Evolutionary conservation across 1,140 invertebrate genomes (phyloP).

Genomic region (Piezodorus guildinii): DNA sequence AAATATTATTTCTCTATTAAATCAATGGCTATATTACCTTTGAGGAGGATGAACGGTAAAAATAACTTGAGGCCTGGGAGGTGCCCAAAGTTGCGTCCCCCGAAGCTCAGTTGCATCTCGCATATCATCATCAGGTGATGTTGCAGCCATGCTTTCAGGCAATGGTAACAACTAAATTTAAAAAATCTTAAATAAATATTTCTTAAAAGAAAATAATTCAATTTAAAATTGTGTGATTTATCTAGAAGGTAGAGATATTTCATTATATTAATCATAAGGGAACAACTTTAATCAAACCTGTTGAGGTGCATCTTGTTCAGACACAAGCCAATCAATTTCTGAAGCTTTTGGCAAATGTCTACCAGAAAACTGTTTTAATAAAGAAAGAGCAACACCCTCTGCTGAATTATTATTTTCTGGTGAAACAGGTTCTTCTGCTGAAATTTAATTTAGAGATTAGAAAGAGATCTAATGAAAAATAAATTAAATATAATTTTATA

Average conservation of each 20-base stretch:
- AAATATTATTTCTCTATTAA: neutral
- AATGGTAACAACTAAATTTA: constrained; percentile 50
- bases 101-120: constrained; percentile 44
- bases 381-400: constrained; percentile 63
- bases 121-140: constrained; percentile 43
- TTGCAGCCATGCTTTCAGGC: constrained; percentile 54
- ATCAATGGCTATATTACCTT: constrained; percentile 43
- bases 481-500: neutral
- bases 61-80: constrained; percentile 72
- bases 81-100: constrained; percentile 73
- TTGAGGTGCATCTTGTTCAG: constrained; percentile 67
- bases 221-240: too few species aligned
- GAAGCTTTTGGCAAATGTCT: constrained; percentile 65
- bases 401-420: constrained; percentile 45
- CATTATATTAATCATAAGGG: neutral
- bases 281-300: constrained; percentile 33
- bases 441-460: neutral
- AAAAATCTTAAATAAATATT: neutral
- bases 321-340: constrained; percentile 72
- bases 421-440: neutral
- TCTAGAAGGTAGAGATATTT: neutral
- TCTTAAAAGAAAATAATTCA: neutral
- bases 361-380: constrained; percentile 64
- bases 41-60: constrained; percentile 60
- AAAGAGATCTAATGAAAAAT: neutral